Percentiles rank a stretch among this genome's conserved stretches.
Evolutionary conservation across 2,888 invertebrate species (phyloP).

Genomic region (Agrypnus murinus): DNA sequence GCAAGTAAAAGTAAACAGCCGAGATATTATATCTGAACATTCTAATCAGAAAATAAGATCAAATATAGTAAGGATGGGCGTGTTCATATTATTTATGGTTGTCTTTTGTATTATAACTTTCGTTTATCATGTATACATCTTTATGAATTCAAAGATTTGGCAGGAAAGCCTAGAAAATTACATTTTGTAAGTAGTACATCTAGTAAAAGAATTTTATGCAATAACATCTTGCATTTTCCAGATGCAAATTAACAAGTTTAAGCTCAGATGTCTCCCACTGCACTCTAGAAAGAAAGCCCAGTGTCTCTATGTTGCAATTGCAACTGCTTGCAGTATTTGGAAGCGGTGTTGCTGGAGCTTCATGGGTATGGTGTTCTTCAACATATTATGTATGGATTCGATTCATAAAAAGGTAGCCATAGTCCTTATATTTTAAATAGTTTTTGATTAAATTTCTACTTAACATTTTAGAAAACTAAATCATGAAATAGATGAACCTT

Average conservation of each 20-base stretch:
- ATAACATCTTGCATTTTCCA: constrained; percentile 59
- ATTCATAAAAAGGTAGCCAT: constrained; percentile 83
- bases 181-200: constrained; percentile 82
- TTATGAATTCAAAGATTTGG: constrained; percentile 84
- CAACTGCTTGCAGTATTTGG: constrained; percentile 89
- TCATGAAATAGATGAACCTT: constrained; percentile 80
- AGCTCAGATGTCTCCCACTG: constrained; percentile 74
- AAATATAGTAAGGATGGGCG: constrained; percentile 89
- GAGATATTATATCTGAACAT: constrained; percentile 87
- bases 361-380: constrained; percentile 95
- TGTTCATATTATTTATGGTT: constrained; percentile 85
- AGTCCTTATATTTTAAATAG: constrained; percentile 29
- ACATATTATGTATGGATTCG: constrained; percentile 90
- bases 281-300: constrained; percentile 82
- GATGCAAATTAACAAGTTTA: constrained; percentile 71
- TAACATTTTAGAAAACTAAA: constrained; percentile 79
- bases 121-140: constrained; percentile 89
- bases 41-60: constrained; percentile 90
- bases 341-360: constrained; percentile 91
- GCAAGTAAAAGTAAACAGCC: constrained; percentile 86
- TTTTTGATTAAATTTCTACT: background rate
- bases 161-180: constrained; percentile 83
- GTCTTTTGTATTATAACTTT: constrained; percentile 87
- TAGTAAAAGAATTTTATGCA: too few species aligned
- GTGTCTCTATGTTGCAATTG: constrained; percentile 86